Conservation (phyloP, 37 sponge, comb jelly and placozoan species). For the Bolinopsis microptera region DNA sequence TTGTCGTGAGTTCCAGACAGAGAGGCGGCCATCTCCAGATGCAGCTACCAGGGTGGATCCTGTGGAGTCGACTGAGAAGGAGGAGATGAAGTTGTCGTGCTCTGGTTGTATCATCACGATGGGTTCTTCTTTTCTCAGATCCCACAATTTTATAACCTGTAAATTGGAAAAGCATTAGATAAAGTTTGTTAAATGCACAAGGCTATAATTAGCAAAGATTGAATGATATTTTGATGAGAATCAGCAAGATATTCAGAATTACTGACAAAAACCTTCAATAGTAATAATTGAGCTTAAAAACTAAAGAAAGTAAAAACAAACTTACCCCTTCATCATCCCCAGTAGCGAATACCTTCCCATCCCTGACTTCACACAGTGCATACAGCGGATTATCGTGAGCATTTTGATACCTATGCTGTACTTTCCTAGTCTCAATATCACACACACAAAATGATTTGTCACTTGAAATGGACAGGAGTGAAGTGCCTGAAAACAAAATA, state of each 20-base stretch:
- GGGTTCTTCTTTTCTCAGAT: constrained; percentile 67
- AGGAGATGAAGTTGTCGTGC: constrained; percentile 83
- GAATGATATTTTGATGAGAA: background rate
- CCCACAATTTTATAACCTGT: constrained; percentile 76
- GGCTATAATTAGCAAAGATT: background rate
- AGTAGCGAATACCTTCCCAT: constrained; percentile 70
- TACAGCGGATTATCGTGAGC: constrained; percentile 74
- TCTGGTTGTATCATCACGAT: constrained; percentile 67
- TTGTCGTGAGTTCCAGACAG: constrained; percentile 74
- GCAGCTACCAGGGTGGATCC: constrained; percentile 74
- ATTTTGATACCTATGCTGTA: constrained; percentile 49
- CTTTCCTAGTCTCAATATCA: constrained; percentile 69
- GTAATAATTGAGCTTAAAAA: too few relatives aligned
- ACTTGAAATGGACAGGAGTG: constrained; percentile 66
- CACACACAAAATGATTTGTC: constrained; percentile 49
- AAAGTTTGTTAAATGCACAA: background rate
- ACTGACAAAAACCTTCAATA: too few relatives aligned
- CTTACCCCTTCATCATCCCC: constrained; percentile 90
- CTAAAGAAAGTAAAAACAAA: too few relatives aligned
- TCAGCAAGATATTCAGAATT: too few relatives aligned
- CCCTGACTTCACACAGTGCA: constrained; percentile 70
- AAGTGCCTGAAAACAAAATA: background rate
- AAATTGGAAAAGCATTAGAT: background rate
- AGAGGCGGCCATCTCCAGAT: constrained; percentile 85
- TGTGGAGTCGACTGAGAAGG: constrained; percentile 67